Conservation (phyloP, 2,113 vertebrate species). For the Ahaetulla prasina region DNA sequence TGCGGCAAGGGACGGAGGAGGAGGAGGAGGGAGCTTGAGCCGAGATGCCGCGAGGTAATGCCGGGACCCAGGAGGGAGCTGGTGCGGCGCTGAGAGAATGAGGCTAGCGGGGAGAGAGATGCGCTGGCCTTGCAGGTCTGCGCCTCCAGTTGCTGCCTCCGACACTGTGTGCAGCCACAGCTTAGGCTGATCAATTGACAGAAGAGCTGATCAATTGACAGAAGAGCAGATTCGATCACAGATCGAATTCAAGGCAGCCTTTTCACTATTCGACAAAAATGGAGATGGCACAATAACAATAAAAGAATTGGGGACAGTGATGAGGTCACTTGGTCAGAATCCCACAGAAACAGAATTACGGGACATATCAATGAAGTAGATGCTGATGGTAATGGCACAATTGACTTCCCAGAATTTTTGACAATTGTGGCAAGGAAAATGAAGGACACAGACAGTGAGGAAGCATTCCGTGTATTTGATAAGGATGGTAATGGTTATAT, state of each 20-base stretch:
- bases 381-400: constrained; percentile 97
- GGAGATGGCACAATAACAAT: constrained; percentile 99
- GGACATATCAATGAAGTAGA: constrained; percentile 99
- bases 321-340: constrained; percentile 98
- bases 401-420: constrained; percentile 98
- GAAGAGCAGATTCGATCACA: too few relatives aligned
- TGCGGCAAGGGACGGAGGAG: too few relatives aligned
- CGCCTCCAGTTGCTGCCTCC: too few relatives aligned
- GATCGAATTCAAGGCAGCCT: constrained; percentile 99
- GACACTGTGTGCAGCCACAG: too few relatives aligned
- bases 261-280: constrained; percentile 99
- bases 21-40: too few relatives aligned
- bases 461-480: constrained; percentile 99
- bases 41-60: too few relatives aligned
- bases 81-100: too few relatives aligned
- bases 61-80: too few relatives aligned
- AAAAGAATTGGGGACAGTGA: constrained; percentile 98
- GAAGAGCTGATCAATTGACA: too few relatives aligned
- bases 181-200: too few relatives aligned
- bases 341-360: constrained; percentile 97
- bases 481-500: constrained; percentile 99
- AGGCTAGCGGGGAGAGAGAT: too few relatives aligned
- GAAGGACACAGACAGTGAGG: constrained; percentile 99
- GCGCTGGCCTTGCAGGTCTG: too few relatives aligned
- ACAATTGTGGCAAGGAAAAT: constrained; percentile 99